A percentile compares a stretch with the other conserved stretches of the same genome.
These are phyloP conservation scores for Cyclura pinguis DNA, from an alignment of 2,797 vertebrate species.

Conservation along the genomic window DNA sequence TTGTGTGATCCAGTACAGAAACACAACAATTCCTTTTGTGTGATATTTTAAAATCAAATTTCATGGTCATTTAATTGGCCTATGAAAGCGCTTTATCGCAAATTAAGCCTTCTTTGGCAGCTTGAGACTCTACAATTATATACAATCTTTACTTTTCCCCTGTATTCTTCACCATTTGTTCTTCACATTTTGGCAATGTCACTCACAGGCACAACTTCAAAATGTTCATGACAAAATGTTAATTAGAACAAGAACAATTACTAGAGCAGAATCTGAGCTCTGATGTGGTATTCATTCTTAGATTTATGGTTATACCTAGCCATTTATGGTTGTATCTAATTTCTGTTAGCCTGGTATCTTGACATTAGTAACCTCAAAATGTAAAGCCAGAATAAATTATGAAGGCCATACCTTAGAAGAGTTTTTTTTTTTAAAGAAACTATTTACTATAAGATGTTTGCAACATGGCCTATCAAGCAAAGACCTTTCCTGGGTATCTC, in stretches of 20 bases:
- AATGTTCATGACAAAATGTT: neutral
- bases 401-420: neutral
- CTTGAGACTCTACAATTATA: neutral
- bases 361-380: neutral
- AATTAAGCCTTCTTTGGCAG: neutral
- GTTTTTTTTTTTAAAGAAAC: neutral
- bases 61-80: neutral
- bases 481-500: neutral
- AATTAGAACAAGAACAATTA: neutral
- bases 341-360: neutral
- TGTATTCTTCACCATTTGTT: neutral
- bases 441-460: neutral
- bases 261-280: neutral
- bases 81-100: neutral
- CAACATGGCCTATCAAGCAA: neutral
- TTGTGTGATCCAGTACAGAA: neutral
- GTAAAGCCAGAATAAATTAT: neutral
- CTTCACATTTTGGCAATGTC: neutral
- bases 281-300: neutral
- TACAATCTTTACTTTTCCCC: neutral
- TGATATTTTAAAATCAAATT: neutral
- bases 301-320: neutral
- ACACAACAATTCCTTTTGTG: neutral
- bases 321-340: neutral
- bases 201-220: neutral